Conservation (phyloP, 2,113 vertebrate genomes). For the Alaudala cheleensis region DNA sequence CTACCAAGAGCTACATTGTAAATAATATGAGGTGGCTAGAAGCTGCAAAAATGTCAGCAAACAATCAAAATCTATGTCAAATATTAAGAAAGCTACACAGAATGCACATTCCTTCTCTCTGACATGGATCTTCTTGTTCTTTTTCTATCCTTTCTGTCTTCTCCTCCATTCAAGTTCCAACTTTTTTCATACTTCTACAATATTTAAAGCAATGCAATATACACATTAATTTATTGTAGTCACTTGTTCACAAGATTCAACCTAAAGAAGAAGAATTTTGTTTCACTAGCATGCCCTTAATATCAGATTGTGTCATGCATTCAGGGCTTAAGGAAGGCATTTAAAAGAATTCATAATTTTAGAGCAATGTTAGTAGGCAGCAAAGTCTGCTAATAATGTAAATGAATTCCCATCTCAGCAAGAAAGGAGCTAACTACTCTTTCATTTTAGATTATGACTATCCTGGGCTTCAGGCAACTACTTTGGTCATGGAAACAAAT, state of each 20-base stretch:
- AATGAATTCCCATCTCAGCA: conserved; percentile 28
- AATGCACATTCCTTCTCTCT: neutral
- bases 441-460: conserved; percentile 22
- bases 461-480: conserved; percentile 1
- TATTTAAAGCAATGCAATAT: neutral
- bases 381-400: conserved; percentile 27
- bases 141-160: neutral
- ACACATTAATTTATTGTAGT: neutral
- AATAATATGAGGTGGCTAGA: neutral
- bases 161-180: neutral
- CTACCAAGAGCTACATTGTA: neutral
- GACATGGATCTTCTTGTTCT: neutral
- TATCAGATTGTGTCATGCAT: neutral
- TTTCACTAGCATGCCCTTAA: neutral
- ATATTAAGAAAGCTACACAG: neutral
- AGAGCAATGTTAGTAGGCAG: neutral
- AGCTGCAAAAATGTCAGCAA: neutral
- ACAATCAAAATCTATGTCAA: neutral
- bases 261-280: neutral
- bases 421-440: conserved; percentile 3
- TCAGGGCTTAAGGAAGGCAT: neutral
- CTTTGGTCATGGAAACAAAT: neutral
- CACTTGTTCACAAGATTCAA: neutral
- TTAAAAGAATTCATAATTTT: conserved; percentile 24
- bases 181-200: neutral